Evolutionary conservation across 1,140 invertebrate genomes (phyloP).

Genomic region (Drepana arcuata): DNA sequence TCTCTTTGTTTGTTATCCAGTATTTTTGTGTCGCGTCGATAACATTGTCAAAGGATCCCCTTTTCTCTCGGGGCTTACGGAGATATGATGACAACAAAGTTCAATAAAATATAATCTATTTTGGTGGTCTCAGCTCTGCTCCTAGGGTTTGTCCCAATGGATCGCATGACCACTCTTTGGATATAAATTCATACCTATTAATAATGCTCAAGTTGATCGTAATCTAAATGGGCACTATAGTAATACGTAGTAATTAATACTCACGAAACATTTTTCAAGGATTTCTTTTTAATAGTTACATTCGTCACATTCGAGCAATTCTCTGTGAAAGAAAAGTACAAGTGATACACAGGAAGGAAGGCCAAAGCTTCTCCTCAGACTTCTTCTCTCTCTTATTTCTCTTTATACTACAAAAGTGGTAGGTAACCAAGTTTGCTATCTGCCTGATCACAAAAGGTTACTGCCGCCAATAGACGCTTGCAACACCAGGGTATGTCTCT

Average conservation of each 20-base stretch:
- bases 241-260: not conserved
- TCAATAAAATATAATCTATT: constrained; percentile 24
- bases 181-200: not conserved
- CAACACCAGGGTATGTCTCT: no score
- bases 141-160: no score
- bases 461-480: no score
- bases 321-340: no score
- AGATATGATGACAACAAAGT: constrained; percentile 21
- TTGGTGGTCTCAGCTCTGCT: constrained; percentile 7
- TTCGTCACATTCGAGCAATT: not conserved
- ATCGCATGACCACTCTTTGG: not conserved
- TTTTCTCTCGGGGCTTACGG: constrained; percentile 12
- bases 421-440: no score
- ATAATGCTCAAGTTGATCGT: not conserved
- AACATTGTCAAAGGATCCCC: constrained; percentile 16
- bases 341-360: no score
- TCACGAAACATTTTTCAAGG: not conserved
- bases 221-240: not conserved
- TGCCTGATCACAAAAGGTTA: no score
- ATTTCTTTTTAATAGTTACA: not conserved
- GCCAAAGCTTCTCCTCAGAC: no score
- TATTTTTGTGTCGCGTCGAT: constrained; percentile 16
- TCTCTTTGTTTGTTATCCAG: constrained; percentile 17
- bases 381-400: no score
- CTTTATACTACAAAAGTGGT: no score